Evolutionary conservation across 2,888 invertebrate genomes (phyloP).

Genomic region (Eupeodes luniger): DNA sequence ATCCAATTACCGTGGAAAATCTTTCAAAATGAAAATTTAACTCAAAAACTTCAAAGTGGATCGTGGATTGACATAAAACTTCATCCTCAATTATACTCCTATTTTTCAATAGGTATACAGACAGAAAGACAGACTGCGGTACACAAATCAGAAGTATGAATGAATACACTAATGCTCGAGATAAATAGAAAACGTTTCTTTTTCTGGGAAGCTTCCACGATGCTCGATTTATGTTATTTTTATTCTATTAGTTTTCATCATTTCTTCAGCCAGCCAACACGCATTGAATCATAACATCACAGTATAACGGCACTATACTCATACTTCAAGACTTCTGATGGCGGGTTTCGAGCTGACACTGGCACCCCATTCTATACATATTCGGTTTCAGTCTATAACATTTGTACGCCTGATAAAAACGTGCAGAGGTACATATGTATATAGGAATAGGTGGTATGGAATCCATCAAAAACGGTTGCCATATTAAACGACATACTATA

Average conservation of each 20-base stretch:
- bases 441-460: neutral
- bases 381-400: neutral
- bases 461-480: slow-evolving; percentile 32
- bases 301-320: neutral
- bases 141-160: neutral
- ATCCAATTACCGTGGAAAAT: slow-evolving; percentile 28
- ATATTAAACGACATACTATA: slow-evolving; percentile 14
- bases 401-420: neutral
- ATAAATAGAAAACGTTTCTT: slow-evolving; percentile 20
- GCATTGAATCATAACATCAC: slow-evolving; percentile 24
- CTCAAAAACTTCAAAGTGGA: slow-evolving; percentile 28
- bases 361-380: neutral
- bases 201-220: slow-evolving; percentile 17
- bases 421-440: no score
- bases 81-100: slow-evolving; percentile 15
- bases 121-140: neutral
- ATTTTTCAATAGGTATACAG: neutral
- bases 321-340: no score
- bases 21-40: slow-evolving; percentile 17
- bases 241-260: slow-evolving; percentile 35
- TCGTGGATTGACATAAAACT: slow-evolving; percentile 18
- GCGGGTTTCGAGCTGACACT: no score
- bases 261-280: slow-evolving; percentile 7
- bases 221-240: slow-evolving; percentile 42
- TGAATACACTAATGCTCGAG: neutral